These are phyloP conservation scores for Characodon lateralis DNA, from an alignment of 2,797 vertebrate genomes.

Conservation along the genomic window DNA sequence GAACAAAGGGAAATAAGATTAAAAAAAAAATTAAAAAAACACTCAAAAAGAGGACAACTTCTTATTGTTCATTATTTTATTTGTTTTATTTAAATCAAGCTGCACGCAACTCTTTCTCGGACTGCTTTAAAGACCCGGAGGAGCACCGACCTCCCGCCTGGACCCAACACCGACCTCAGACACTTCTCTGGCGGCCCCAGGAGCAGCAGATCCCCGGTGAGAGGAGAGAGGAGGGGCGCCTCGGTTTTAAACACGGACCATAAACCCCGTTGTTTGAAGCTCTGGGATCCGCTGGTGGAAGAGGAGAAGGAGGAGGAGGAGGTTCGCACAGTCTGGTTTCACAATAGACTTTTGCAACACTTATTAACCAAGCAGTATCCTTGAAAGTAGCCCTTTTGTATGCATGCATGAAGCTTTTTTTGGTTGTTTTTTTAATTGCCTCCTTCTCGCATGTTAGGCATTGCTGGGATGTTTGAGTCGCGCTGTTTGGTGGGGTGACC, in stretches of 20 bases:
- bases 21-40: slow-evolving; percentile 19
- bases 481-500: slow-evolving; percentile 74
- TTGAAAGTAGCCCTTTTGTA: slow-evolving; percentile 3
- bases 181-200: slow-evolving; percentile 46
- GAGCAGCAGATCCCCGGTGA: slow-evolving; percentile 66
- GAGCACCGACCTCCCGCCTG: slow-evolving; percentile 38
- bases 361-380: slow-evolving; percentile 33
- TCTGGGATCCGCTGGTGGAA: slow-evolving; percentile 56
- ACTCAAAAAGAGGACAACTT: slow-evolving; percentile 49
- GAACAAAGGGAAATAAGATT: slow-evolving; percentile 20
- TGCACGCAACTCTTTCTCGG: slow-evolving; percentile 42
- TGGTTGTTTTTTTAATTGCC: slow-evolving; percentile 9
- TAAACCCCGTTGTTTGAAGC: slow-evolving; percentile 39
- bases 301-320: slow-evolving; percentile 19
- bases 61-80: background rate
- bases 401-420: slow-evolving; percentile 47
- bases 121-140: slow-evolving; percentile 42
- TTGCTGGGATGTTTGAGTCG: slow-evolving; percentile 79
- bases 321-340: slow-evolving; percentile 13
- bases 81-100: background rate
- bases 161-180: slow-evolving; percentile 46
- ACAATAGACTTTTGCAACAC: slow-evolving; percentile 70
- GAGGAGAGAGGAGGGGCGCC: slow-evolving; percentile 29
- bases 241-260: slow-evolving; percentile 41
- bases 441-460: slow-evolving; percentile 56